Conservation (phyloP, 2,888 invertebrate species). For the Willowsia nigromaculata region DNA sequence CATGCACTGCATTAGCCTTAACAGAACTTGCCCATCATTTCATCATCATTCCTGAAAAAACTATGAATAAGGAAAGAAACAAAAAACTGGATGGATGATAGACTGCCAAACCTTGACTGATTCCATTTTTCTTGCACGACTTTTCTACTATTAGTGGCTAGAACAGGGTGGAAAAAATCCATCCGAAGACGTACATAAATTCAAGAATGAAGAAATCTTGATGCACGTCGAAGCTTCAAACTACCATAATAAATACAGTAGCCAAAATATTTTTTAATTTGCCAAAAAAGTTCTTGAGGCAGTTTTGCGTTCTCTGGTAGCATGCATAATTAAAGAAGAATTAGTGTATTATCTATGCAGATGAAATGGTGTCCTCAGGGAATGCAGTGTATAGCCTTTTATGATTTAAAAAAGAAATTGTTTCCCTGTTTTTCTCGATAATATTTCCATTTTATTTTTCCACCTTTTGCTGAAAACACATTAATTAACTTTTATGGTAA, state of each 20-base stretch:
- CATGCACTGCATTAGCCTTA: slow-evolving; percentile 13
- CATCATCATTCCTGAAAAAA: slow-evolving; percentile 33
- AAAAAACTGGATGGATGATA: slow-evolving; percentile 44
- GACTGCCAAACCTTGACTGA: slow-evolving; percentile 47
- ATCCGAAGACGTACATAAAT: neutral
- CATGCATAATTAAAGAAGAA: slow-evolving; percentile 44
- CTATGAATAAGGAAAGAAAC: neutral
- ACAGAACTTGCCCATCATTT: slow-evolving; percentile 17
- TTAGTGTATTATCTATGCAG: slow-evolving; percentile 45
- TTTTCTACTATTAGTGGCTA: slow-evolving; percentile 31
- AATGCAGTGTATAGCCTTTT: neutral
- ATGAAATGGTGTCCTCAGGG: slow-evolving; percentile 37
- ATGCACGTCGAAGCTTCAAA: neutral
- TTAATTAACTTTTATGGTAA: slow-evolving; percentile 56
- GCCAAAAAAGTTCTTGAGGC: slow-evolving; percentile 55
- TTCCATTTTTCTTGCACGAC: slow-evolving; percentile 46
- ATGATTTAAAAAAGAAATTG: slow-evolving; percentile 1
- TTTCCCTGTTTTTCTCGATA: slow-evolving; percentile 15
- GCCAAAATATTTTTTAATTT: slow-evolving; percentile 65
- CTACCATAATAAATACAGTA: slow-evolving; percentile 43
- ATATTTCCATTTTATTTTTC: slow-evolving; percentile 29
- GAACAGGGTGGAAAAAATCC: neutral
- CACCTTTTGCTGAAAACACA: slow-evolving; percentile 43
- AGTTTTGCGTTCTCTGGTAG: slow-evolving; percentile 38
- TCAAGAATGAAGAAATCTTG: neutral